Conservation (phyloP, 2,113 vertebrate genomes). For the human region GRCh38 chr6:84664501-84665000, state of each 20-base stretch:
- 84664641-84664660: background rate
- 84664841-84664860: background rate
- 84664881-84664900: background rate
- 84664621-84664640: background rate
- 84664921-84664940: background rate
- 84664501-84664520: constrained; percentile 70
- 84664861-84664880: constrained; percentile 3
- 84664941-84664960: background rate
- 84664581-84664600: background rate
- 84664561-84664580: constrained; percentile 39
- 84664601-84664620: background rate
- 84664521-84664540: constrained; percentile 68
- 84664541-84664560: constrained; percentile 50
- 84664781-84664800: background rate
- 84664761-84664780: background rate
- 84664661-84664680: background rate
- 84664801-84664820: background rate
- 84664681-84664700: no score
- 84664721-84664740: background rate
- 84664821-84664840: background rate
- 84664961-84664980: background rate
- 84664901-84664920: background rate
- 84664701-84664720: background rate
- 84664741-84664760: background rate
- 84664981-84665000: background rate